Conservation (phyloP, 1,140 invertebrate genomes). For the Whitmania pigra region DNA sequence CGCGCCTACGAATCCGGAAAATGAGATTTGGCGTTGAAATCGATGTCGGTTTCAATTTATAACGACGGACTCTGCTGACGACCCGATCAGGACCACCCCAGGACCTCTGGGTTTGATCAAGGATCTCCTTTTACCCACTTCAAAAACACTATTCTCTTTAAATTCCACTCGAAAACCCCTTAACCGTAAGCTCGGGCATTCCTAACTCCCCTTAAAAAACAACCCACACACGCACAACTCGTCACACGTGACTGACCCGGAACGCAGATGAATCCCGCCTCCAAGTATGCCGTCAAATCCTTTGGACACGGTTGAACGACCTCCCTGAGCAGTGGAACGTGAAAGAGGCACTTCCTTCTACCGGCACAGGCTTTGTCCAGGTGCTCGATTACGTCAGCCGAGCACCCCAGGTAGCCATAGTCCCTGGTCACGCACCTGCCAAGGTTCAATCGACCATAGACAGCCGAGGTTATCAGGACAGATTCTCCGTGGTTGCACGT, state of each 20-base stretch:
- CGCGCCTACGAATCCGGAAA: too few relatives aligned
- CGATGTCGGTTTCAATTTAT: too few relatives aligned
- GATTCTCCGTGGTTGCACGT: background rate
- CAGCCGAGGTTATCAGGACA: background rate
- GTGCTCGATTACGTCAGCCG: background rate
- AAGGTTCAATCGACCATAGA: background rate
- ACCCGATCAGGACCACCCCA: too few relatives aligned
- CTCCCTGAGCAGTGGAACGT: background rate
- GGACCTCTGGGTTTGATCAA: too few relatives aligned
- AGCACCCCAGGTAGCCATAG: slow-evolving; percentile 5
- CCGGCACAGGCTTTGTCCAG: slow-evolving; percentile 7
- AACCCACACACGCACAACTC: too few relatives aligned
- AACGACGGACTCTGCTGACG: too few relatives aligned
- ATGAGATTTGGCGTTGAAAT: too few relatives aligned
- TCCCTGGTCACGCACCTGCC: slow-evolving; percentile 2
- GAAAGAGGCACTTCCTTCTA: background rate
- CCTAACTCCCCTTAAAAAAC: too few relatives aligned
- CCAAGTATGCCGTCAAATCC: background rate
- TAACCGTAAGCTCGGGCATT: too few relatives aligned
- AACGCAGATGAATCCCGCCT: background rate
- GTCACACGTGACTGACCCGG: background rate
- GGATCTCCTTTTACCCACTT: too few relatives aligned
- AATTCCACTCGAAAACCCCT: too few relatives aligned
- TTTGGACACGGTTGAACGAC: slow-evolving; percentile 11
- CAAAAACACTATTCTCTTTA: too few relatives aligned